phyloP scores from a whole-genome alignment of 2,888 invertebrate genomes.

The Clanis bilineata region DNA sequence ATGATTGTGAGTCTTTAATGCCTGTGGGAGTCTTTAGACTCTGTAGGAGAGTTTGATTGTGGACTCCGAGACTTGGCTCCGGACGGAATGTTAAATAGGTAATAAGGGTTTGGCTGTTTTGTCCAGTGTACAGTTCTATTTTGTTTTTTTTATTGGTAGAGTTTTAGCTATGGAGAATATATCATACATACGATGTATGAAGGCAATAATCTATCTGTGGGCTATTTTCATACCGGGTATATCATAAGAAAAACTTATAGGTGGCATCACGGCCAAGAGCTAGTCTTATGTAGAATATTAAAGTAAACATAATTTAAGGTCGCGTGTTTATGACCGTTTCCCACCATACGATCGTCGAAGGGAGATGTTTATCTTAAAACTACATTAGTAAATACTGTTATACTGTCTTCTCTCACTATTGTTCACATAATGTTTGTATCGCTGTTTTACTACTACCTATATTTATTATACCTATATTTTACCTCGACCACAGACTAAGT shows the following conservation, averaged over 20 bases:
- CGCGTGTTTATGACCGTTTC: background rate
- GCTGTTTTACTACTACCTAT: background rate
- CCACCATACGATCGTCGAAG: background rate
- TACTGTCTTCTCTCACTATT: background rate
- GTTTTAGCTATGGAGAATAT: no score
- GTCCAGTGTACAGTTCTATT: no score
- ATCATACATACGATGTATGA: no score
- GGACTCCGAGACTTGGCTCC: background rate
- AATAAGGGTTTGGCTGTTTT: background rate
- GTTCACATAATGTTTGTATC: background rate
- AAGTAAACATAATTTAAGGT: conserved; percentile 5
- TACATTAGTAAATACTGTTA: conserved; percentile 11
- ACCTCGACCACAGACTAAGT: background rate
- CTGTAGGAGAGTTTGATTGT: background rate
- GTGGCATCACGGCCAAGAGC: no score
- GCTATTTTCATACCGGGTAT: no score
- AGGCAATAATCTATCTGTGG: no score
- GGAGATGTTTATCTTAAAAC: conserved; percentile 7
- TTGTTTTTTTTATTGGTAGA: no score
- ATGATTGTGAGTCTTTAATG: conserved; percentile 3
- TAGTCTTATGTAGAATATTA: no score
- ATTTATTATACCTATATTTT: no score
- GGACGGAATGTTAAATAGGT: background rate
- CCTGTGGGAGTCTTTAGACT: conserved; percentile 1
- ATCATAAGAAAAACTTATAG: no score